phyloP scores from a whole-genome alignment of 2,797 vertebrate species.

The Alcedo atthis region DNA sequence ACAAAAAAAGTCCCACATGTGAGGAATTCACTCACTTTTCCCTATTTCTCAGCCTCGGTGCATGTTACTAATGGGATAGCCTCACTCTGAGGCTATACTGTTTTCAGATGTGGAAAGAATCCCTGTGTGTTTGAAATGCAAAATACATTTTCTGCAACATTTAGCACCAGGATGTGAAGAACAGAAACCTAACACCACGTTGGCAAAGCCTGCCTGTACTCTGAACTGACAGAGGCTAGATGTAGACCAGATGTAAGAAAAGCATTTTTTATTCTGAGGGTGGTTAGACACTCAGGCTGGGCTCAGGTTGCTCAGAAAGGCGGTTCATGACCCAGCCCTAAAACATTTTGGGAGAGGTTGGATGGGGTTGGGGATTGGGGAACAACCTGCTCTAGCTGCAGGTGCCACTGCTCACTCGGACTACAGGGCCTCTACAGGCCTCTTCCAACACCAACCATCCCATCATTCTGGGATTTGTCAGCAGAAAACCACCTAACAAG shows the following conservation, averaged over 20 bases:
- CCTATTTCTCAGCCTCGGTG: no score
- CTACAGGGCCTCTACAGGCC: not conserved
- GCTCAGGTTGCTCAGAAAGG: not conserved
- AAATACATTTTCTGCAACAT: no score
- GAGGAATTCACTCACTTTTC: no score
- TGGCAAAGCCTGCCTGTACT: not conserved
- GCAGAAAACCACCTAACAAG: not conserved
- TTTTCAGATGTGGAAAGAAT: no score
- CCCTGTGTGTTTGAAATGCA: no score
- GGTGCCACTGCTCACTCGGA: not conserved
- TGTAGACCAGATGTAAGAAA: not conserved
- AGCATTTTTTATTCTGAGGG: not conserved
- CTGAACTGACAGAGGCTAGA: not conserved
- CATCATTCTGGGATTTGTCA: not conserved
- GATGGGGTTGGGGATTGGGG: no score
- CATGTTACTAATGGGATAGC: no score
- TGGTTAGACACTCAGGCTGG: not conserved
- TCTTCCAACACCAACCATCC: not conserved
- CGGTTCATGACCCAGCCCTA: not conserved
- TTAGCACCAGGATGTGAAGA: no score
- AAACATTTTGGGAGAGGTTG: not conserved
- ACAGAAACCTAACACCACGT: not conserved
- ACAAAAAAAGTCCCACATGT: no score
- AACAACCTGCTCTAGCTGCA: not conserved
- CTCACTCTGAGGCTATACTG: no score